A percentile compares a stretch with the other conserved stretches of the same genome.
Conservation (phyloP, 2,113 vertebrate species). For the Chaetops frenatus region DNA sequence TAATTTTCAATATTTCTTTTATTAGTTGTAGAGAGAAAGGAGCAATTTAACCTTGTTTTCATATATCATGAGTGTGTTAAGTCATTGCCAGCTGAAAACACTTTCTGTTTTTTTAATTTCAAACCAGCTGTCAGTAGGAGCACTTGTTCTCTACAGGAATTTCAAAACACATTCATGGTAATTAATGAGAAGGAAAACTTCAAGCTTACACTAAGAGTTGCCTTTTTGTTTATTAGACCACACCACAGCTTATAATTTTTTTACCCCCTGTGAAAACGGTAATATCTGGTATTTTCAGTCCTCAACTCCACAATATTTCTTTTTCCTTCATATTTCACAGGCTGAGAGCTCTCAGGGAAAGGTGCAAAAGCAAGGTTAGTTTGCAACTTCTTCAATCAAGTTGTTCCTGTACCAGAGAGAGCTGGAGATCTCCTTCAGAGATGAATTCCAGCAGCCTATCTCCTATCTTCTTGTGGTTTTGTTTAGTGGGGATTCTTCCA, state of each 20-base stretch:
- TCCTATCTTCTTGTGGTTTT: not conserved
- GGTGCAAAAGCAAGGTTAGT: not conserved
- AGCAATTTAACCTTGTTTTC: conserved; percentile 9
- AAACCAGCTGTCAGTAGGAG: conserved; percentile 26
- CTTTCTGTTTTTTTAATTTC: conserved; percentile 11
- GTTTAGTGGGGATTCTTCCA: not conserved
- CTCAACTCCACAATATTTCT: not conserved
- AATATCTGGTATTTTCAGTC: not conserved
- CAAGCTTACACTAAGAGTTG: not conserved
- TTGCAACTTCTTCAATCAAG: not conserved
- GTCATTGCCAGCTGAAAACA: not conserved
- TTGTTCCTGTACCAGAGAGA: not conserved
- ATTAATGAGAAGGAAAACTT: not conserved
- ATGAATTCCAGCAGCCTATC: not conserved
- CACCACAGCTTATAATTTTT: not conserved
- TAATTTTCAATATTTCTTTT: not conserved
- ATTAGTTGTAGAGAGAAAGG: not conserved
- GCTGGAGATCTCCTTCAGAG: not conserved
- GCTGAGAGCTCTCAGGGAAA: not conserved
- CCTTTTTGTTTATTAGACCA: not conserved
- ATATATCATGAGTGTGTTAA: not conserved
- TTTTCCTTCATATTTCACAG: not conserved
- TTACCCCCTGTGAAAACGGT: not conserved
- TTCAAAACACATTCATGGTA: not conserved
- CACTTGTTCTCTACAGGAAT: not conserved